phyloP scores from a whole-genome alignment of 2,888 invertebrate species.

The Itoplectis maculator region DNA sequence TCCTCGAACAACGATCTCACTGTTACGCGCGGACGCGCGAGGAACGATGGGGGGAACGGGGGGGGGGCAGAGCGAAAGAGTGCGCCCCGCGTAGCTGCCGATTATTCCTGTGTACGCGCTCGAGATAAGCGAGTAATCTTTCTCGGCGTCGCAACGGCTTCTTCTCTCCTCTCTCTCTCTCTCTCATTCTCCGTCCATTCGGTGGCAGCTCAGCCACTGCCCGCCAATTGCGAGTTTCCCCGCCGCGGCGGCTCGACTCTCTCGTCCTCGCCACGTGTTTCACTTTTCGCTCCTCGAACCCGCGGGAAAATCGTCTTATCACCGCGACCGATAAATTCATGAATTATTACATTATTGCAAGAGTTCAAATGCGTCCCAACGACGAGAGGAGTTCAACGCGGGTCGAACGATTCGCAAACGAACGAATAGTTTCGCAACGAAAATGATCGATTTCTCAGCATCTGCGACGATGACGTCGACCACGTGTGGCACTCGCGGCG shows the following conservation, averaged over 20 bases:
- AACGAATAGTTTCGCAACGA: not conserved
- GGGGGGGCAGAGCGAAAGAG: constrained; percentile 46
- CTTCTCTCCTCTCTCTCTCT: constrained; percentile 35
- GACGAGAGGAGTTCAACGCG: constrained; percentile 27
- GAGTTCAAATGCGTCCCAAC: constrained; percentile 50
- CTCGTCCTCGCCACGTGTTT: constrained; percentile 25
- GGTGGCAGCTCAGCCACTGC: not conserved
- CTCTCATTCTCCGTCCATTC: constrained; percentile 4
- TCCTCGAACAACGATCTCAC: constrained; percentile 66
- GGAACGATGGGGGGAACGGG: constrained; percentile 29
- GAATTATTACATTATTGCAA: constrained; percentile 47
- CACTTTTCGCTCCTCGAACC: not conserved
- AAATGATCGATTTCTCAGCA: constrained; percentile 11
- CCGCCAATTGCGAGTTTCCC: constrained; percentile 23
- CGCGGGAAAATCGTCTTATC: not conserved
- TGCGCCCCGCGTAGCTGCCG: constrained; percentile 36
- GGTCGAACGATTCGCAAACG: not conserved
- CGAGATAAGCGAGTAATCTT: constrained; percentile 64
- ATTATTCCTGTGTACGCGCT: constrained; percentile 56
- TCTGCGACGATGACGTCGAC: constrained; percentile 16
- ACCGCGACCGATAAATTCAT: constrained; percentile 9
- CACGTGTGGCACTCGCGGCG: too few species aligned
- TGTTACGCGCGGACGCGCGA: constrained; percentile 46
- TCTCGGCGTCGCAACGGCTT: constrained; percentile 44
- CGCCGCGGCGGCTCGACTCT: not conserved